Evolutionary conservation across 1,140 invertebrate species (phyloP).

Genomic region (Bombyx mandarina): DNA sequence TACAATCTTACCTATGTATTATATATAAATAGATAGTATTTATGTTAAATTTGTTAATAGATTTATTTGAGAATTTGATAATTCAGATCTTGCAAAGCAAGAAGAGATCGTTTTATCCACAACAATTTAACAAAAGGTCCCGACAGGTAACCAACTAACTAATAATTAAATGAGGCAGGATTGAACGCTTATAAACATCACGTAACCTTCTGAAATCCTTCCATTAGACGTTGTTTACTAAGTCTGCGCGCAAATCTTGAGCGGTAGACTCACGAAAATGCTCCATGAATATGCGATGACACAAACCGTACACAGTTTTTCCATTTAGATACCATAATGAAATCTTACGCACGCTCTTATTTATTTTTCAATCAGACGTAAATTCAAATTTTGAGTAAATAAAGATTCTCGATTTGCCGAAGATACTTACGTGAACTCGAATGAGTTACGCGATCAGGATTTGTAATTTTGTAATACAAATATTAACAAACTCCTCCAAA

Average conservation of each 20-base stretch:
- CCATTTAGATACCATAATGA: conserved; percentile 64
- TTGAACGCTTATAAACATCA: conserved; percentile 34
- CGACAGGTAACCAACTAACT: no score
- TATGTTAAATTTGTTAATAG: no score
- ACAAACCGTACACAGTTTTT: conserved; percentile 68
- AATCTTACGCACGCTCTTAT: conserved; percentile 50
- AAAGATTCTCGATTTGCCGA: background rate
- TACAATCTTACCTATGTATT: no score
- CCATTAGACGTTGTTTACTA: conserved; percentile 57
- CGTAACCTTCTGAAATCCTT: conserved; percentile 45
- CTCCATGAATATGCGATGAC: conserved; percentile 69
- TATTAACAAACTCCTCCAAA: background rate
- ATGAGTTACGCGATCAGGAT: no score
- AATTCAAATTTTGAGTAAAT: conserved; percentile 12
- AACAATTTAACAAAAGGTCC: no score
- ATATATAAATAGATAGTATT: no score
- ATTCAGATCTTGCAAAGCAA: no score
- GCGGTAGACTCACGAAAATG: conserved; percentile 67
- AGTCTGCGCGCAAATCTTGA: conserved; percentile 55
- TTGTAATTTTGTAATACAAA: background rate
- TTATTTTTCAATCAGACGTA: conserved; percentile 46
- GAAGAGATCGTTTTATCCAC: no score
- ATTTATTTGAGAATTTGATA: no score
- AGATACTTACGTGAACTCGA: background rate
- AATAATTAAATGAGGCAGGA: background rate